Base-by-base conservation (phyloP, 1,140 invertebrate genomes). In the Drosophila erecta region DNA sequence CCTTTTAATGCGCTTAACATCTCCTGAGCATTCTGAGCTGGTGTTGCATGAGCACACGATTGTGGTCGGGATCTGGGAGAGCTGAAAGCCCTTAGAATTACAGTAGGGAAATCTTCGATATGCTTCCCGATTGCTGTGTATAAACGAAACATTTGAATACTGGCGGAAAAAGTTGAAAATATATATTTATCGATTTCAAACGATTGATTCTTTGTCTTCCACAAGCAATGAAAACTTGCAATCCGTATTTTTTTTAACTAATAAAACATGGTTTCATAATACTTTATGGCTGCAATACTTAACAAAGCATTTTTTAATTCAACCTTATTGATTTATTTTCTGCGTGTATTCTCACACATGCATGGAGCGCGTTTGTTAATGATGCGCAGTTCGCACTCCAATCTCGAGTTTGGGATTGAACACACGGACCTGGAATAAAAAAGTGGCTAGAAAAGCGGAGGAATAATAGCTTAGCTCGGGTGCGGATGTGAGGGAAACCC, bases 1-100 rank as follows among this genome's bases (percentile, higher is more conserved):
- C 44, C 53, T 41, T 66, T 67, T 76, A 85, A 83, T 80, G 65
- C 71, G 71, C 81, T 79, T 79, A 75, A 51, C 59, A 78, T 78
- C 71, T 41, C 43, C 70, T 35, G 35, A 65, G 71, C 53, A 51
- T 47, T 37, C 53, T 57, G 60, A 76, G 72, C 72, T 75, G 38
- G 43, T 62, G 41, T 47, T 73, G 38, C 49, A 62, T 62, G 47
- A 53, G 54, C 33, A 27, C 66, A 35, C 10, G 47, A 6, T 38
- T 74, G 71, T 49, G 49, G 57, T 59, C 17, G 55, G 44, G 66
- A 59, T 58, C 54, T 59, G 46, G 33, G 53, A 27, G 40, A 58
- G 44, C 14, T 27, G 27, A 43, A 40, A 24, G 33, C 27, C 64
- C 64, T 64, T 66, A 44, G 22, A 51, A 7, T 20, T 10, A 30